phyloP scores from a whole-genome alignment of 1,140 invertebrate species.

The Drosophila tani region DNA sequence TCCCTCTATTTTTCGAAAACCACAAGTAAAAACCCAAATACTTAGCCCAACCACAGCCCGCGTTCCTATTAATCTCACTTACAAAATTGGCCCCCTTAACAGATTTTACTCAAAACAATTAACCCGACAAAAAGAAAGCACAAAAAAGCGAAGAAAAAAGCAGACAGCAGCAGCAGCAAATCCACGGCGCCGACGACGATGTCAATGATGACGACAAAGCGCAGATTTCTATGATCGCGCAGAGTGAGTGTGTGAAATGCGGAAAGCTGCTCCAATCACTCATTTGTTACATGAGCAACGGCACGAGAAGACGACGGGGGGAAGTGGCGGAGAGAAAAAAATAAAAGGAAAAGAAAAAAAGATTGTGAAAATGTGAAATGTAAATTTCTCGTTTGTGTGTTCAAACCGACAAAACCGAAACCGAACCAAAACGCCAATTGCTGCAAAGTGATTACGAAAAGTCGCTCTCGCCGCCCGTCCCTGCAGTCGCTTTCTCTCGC shows the following conservation, averaged over 20 bases:
- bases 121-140: conserved; percentile 54
- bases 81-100: conserved; percentile 30
- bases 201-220: conserved; percentile 64
- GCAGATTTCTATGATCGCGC: conserved; percentile 58
- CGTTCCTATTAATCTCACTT: conserved; percentile 31
- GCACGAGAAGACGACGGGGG: conserved; percentile 14
- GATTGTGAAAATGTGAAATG: conserved; percentile 82
- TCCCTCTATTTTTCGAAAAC: not conserved
- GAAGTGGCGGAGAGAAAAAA: not conserved
- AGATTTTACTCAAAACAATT: conserved; percentile 43
- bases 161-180: conserved; percentile 42
- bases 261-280: conserved; percentile 75
- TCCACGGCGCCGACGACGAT: conserved; percentile 19
- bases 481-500: conserved; percentile 40
- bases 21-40: not conserved
- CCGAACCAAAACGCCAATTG: conserved; percentile 74
- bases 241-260: conserved; percentile 66
- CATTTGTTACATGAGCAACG: conserved; percentile 69
- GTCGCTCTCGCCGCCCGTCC: conserved; percentile 34
- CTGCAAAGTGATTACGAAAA: conserved; percentile 81
- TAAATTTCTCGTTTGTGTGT: conserved; percentile 67
- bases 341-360: conserved; percentile 36
- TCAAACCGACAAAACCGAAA: conserved; percentile 53
- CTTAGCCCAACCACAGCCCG: not conserved
- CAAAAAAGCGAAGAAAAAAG: conserved; percentile 30